Conservation (phyloP, 2,888 invertebrate species). For the Cheilosia grossa region DNA sequence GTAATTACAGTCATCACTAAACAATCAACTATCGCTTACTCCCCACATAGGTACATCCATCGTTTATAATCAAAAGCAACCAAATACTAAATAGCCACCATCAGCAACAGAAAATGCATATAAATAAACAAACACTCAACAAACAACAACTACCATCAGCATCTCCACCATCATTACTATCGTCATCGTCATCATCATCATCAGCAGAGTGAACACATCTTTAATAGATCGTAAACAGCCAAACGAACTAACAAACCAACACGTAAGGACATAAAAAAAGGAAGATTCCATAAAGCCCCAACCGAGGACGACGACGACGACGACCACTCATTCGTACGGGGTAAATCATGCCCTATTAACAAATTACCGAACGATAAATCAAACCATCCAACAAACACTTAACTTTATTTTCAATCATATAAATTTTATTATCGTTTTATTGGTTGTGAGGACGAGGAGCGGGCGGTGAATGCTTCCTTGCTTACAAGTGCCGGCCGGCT, state of each 20-base stretch:
- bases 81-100: conserved; percentile 33
- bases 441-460: conserved; percentile 64
- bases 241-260: conserved; percentile 68
- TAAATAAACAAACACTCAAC: conserved; percentile 70
- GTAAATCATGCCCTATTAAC: conserved; percentile 78
- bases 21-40: conserved; percentile 63
- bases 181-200: conserved; percentile 46
- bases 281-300: conserved; percentile 70
- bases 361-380: conserved; percentile 78
- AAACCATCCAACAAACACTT: conserved; percentile 78
- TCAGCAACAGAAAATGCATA: conserved; percentile 63
- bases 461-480: conserved; percentile 13
- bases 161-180: conserved; percentile 38
- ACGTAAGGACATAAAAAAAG: conserved; percentile 72
- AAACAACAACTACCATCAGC: conserved; percentile 68
- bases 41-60: conserved; percentile 9
- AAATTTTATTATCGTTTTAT: conserved; percentile 79
- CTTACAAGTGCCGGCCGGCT: conserved; percentile 56
- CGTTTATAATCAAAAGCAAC: conserved; percentile 38
- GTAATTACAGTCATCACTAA: conserved; percentile 50
- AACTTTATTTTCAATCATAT: conserved; percentile 79
- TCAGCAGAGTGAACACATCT: conserved; percentile 68
- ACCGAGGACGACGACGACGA: conserved; percentile 32
- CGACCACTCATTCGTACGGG: conserved; percentile 69
- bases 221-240: conserved; percentile 72